A percentile compares a stretch with the other conserved stretches of the same genome.
Conservation (phyloP, 2,888 invertebrate species). For the Digitonthophagus gazella region DNA sequence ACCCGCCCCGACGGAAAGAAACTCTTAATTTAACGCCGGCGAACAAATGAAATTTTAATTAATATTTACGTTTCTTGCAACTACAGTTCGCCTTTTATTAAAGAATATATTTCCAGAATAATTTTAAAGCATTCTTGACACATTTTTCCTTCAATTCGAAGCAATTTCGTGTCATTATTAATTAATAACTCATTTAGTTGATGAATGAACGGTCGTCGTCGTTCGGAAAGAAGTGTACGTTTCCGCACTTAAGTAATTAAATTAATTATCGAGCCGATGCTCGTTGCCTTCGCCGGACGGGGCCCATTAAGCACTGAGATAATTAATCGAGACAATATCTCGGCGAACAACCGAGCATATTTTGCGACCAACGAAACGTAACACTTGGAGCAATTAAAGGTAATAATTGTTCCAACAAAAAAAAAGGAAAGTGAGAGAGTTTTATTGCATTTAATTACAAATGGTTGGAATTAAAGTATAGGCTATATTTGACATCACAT, state of each 20-base stretch:
- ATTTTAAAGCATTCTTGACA: not conserved
- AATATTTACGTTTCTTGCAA: slow-evolving; percentile 15
- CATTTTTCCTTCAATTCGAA: not conserved
- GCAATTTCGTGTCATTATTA: not conserved
- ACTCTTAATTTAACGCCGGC: slow-evolving; percentile 19
- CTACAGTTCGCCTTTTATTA: not conserved
- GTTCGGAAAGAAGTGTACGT: slow-evolving; percentile 18
- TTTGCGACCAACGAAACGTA: not conserved
- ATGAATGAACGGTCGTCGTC: slow-evolving; percentile 5
- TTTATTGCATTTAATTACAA: no score
- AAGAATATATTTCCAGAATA: not conserved
- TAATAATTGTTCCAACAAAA: not conserved
- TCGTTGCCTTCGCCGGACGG: not conserved
- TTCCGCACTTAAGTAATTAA: slow-evolving; percentile 27
- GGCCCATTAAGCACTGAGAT: not conserved
- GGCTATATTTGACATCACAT: no score
- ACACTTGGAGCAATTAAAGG: not conserved
- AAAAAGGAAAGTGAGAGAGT: no score
- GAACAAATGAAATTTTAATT: slow-evolving; percentile 23
- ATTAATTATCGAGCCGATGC: slow-evolving; percentile 15
- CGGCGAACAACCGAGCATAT: not conserved
- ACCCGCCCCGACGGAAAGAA: slow-evolving; percentile 7
- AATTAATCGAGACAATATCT: not conserved
- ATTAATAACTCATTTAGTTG: not conserved
- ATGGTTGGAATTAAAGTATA: no score